phyloP scores from a whole-genome alignment of 2,113 vertebrate species.

The Leptosomus discolor region DNA sequence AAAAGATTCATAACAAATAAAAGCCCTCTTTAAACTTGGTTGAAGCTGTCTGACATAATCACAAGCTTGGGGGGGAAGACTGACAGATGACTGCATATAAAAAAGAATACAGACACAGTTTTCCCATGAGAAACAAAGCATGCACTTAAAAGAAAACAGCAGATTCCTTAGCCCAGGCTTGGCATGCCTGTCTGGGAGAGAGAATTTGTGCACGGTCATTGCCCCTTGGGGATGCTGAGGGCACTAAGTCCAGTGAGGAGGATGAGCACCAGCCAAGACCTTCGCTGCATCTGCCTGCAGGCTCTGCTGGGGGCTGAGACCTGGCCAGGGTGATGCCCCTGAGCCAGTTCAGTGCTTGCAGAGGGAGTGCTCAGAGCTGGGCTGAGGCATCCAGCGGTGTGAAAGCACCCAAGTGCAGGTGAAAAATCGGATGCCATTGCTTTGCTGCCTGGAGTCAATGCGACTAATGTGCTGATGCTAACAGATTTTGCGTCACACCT shows the following conservation, averaged over 20 bases:
- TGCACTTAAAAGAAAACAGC: background rate
- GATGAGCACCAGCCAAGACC: background rate
- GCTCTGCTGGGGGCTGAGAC: background rate
- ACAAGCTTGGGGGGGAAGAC: background rate
- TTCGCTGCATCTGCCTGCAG: background rate
- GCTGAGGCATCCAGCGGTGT: background rate
- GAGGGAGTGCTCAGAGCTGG: background rate
- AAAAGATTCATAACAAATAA: background rate
- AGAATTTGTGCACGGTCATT: background rate
- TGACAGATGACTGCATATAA: background rate
- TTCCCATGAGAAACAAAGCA: background rate
- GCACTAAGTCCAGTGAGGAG: background rate
- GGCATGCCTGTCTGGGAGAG: background rate
- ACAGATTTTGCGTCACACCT: background rate
- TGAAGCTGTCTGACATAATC: background rate
- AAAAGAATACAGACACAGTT: background rate
- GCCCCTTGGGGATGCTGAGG: background rate
- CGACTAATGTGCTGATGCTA: background rate
- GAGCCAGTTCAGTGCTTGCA: background rate
- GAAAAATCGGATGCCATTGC: accelerated
- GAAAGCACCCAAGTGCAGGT: background rate
- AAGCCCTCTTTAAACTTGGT: background rate
- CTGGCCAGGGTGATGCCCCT: too few relatives aligned
- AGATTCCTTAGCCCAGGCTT: background rate
- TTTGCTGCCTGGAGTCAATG: accelerated